Conservation (phyloP, 2,113 vertebrate species). For the Grammomys surdaster region DNA sequence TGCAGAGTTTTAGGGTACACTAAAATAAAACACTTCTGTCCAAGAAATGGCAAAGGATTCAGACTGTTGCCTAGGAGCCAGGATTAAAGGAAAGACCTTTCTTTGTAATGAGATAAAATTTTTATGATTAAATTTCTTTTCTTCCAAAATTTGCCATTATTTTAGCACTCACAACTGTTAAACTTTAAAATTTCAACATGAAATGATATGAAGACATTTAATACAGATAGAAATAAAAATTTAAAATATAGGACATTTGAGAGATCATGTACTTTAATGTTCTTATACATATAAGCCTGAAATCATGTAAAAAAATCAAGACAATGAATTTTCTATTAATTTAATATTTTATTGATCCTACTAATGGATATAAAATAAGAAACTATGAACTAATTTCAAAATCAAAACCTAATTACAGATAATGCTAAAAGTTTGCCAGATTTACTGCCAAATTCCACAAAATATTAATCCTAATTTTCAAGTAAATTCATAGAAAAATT, state of each 20-base stretch:
- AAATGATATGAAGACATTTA: neutral
- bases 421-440: neutral
- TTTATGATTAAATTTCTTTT: neutral
- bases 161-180: neutral
- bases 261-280: neutral
- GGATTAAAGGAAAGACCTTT: neutral
- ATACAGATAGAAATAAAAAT: neutral
- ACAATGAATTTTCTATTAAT: neutral
- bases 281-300: neutral
- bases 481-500: neutral
- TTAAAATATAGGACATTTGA: neutral
- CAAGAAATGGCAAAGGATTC: neutral
- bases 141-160: neutral
- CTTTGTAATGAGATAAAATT: neutral
- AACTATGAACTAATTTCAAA: neutral
- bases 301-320: neutral
- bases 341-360: neutral
- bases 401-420: neutral
- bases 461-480: neutral
- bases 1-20: neutral
- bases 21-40: neutral
- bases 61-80: neutral
- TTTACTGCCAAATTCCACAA: neutral
- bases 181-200: slow-evolving; percentile 28
- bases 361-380: neutral